phyloP scores from a whole-genome alignment of 2,113 vertebrate species.

The Gadus chalcogrammus region DNA sequence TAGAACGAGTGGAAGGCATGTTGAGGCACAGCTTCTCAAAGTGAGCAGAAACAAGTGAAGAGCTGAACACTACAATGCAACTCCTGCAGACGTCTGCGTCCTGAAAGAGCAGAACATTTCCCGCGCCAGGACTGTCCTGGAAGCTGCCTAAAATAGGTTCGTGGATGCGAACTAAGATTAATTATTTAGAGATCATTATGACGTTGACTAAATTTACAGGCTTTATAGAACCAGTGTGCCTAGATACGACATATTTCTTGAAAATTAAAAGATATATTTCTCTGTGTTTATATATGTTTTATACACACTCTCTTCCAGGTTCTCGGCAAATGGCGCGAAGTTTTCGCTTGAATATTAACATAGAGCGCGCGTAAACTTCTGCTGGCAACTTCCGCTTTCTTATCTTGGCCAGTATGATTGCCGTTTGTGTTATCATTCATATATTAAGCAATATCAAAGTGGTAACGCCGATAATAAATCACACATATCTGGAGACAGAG shows the following conservation, averaged over 20 bases:
- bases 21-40: neutral
- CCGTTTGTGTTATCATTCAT: no score
- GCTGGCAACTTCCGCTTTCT: neutral
- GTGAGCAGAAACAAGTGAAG: neutral
- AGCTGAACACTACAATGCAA: slow-evolving; percentile 8
- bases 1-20: slow-evolving; percentile 66
- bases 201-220: no score
- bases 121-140: slow-evolving; percentile 66
- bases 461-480: no score
- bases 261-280: no score
- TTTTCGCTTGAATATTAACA: slow-evolving; percentile 53
- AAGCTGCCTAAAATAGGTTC: slow-evolving; percentile 43
- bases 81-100: neutral
- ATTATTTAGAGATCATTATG: no score
- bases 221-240: no score
- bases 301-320: slow-evolving; percentile 46
- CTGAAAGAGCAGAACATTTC: slow-evolving; percentile 39
- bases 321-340: slow-evolving; percentile 65
- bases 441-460: no score
- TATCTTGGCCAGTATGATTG: no score
- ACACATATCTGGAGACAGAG: no score
- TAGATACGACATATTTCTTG: no score
- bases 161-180: neutral
- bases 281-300: no score
- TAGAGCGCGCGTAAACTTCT: slow-evolving; percentile 61